Conservation (phyloP, 2,888 invertebrate species). For the Lepidocyrtoides sp. region DNA sequence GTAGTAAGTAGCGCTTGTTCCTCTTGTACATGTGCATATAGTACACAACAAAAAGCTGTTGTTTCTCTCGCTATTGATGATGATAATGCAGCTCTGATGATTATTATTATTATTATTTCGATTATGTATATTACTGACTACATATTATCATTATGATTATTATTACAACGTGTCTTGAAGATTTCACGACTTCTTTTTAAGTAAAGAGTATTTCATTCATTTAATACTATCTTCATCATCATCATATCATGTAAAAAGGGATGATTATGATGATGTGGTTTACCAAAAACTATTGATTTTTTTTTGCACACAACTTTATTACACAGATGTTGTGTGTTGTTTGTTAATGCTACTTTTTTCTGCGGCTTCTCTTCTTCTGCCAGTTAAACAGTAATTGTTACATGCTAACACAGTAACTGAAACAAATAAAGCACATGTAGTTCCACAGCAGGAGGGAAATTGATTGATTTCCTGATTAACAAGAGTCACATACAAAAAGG, state of each 20-base stretch:
- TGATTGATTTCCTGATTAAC: constrained; percentile 78
- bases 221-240: constrained; percentile 50
- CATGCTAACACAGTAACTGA: constrained; percentile 39
- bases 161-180: constrained; percentile 67
- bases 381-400: constrained; percentile 56
- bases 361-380: neutral
- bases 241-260: constrained; percentile 32
- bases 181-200: constrained; percentile 70
- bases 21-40: constrained; percentile 46
- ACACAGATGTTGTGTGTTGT: constrained; percentile 2
- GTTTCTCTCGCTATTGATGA: constrained; percentile 37
- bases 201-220: constrained; percentile 56
- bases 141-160: constrained; percentile 66
- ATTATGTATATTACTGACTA: constrained; percentile 74
- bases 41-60: constrained; percentile 20
- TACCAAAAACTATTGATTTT: constrained; percentile 68
- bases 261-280: constrained; percentile 67
- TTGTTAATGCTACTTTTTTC: neutral
- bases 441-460: constrained; percentile 70
- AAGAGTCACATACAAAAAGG: constrained; percentile 53
- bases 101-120: constrained; percentile 72
- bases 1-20: constrained; percentile 1
- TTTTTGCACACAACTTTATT: constrained; percentile 60
- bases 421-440: constrained; percentile 72
- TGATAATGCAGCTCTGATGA: constrained; percentile 48